Conservation (phyloP, 2,888 invertebrate genomes). For the Phengaris arion region DNA sequence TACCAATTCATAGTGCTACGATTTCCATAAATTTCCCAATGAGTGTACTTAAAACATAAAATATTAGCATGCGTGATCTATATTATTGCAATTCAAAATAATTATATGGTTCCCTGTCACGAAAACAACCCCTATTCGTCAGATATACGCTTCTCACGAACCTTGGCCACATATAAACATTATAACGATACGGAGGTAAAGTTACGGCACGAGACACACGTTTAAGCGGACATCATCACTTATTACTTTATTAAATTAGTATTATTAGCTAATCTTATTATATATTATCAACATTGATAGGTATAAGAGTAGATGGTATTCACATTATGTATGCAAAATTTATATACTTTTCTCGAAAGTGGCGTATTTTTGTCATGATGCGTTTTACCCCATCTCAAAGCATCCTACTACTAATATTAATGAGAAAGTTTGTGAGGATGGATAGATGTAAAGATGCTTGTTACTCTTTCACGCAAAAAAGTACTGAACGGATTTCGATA, state of each 20-base stretch:
- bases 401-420: too few species aligned
- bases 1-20: not conserved
- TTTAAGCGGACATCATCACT: not conserved
- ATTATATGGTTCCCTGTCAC: slow-evolving; percentile 35
- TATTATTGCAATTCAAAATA: slow-evolving; percentile 47
- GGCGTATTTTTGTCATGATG: too few species aligned
- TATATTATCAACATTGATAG: too few species aligned
- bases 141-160: slow-evolving; percentile 43
- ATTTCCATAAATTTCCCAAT: not conserved
- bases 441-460: too few species aligned
- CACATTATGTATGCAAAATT: too few species aligned
- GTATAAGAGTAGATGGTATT: too few species aligned
- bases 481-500: too few species aligned
- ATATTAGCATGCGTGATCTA: slow-evolving; percentile 30
- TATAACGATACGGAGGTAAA: slow-evolving; percentile 44
- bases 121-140: slow-evolving; percentile 40
- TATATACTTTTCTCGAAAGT: too few species aligned
- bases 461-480: too few species aligned
- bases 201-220: not conserved
- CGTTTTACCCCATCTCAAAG: too few species aligned
- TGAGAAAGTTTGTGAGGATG: too few species aligned
- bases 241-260: too few species aligned
- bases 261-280: not conserved
- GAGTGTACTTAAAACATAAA: not conserved
- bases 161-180: slow-evolving; percentile 37